Evolutionary conservation across 1,140 invertebrate genomes (phyloP).

Genomic region (Halyomorpha halys): DNA sequence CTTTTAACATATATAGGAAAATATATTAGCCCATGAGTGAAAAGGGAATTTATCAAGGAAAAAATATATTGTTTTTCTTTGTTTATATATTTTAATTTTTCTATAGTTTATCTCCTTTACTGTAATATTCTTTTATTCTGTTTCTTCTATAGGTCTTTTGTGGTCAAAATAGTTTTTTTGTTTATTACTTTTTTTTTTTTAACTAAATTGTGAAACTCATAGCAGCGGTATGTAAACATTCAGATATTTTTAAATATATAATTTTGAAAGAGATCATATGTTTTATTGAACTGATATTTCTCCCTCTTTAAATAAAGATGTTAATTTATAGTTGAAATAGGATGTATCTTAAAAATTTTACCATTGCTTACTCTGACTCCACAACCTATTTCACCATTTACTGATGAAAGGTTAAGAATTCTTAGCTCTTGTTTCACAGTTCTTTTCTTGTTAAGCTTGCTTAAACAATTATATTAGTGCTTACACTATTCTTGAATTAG

Average conservation of each 20-base stretch:
- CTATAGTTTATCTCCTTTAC: not conserved
- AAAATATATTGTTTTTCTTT: constrained; percentile 10
- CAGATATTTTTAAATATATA: constrained; percentile 18
- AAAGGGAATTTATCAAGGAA: constrained; percentile 10
- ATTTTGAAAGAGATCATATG: constrained; percentile 10
- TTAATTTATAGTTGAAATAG: too few species aligned
- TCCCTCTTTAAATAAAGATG: too few species aligned
- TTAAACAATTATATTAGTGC: too few species aligned
- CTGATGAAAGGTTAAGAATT: too few species aligned
- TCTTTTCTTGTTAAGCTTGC: too few species aligned
- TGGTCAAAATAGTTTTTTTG: constrained; percentile 7
- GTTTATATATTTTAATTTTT: not conserved
- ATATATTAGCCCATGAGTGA: constrained; percentile 5
- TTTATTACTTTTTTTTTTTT: constrained; percentile 1
- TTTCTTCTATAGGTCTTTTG: not conserved
- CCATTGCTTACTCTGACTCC: too few species aligned
- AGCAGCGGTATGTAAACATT: constrained; percentile 17
- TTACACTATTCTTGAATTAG: too few species aligned
- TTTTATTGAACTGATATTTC: not conserved
- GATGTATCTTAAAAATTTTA: too few species aligned
- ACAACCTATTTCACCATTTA: too few species aligned
- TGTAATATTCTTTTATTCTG: not conserved
- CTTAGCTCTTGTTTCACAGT: too few species aligned
- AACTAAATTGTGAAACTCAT: not conserved
- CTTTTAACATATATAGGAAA: constrained; percentile 8